phyloP scores from a whole-genome alignment of 2,888 invertebrate genomes.

The Calephelis perditalis region DNA sequence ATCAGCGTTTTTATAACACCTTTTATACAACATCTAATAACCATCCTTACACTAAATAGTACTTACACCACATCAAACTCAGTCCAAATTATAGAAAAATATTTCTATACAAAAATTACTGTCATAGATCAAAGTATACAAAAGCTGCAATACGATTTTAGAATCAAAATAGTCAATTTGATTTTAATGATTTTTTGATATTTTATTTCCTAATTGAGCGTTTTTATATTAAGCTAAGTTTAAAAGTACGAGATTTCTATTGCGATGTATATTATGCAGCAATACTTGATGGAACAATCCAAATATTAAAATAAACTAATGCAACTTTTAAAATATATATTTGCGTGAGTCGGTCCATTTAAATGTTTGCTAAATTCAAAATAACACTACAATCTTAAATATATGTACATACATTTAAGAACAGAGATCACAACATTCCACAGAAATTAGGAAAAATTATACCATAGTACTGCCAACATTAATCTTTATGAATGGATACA shows the following conservation, averaged over 20 bases:
- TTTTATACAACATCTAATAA: background rate
- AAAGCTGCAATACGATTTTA: constrained; percentile 7
- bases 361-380: too few relatives aligned
- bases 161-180: background rate
- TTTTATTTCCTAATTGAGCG: constrained; percentile 6
- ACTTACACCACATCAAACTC: constrained; percentile 7
- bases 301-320: too few relatives aligned
- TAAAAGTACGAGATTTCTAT: background rate
- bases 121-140: constrained; percentile 2
- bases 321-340: too few relatives aligned
- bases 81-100: constrained; percentile 8
- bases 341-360: too few relatives aligned
- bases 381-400: too few relatives aligned
- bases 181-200: constrained; percentile 3
- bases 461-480: too few relatives aligned
- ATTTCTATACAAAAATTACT: background rate
- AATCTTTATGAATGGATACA: too few relatives aligned
- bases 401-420: too few relatives aligned
- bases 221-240: background rate
- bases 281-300: background rate
- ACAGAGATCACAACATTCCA: too few relatives aligned
- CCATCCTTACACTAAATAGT: background rate
- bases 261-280: background rate
- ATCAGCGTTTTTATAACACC: too few relatives aligned
- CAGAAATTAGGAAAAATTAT: too few relatives aligned